phyloP scores from a whole-genome alignment of 2,113 vertebrate genomes.

The Progne subis region DNA sequence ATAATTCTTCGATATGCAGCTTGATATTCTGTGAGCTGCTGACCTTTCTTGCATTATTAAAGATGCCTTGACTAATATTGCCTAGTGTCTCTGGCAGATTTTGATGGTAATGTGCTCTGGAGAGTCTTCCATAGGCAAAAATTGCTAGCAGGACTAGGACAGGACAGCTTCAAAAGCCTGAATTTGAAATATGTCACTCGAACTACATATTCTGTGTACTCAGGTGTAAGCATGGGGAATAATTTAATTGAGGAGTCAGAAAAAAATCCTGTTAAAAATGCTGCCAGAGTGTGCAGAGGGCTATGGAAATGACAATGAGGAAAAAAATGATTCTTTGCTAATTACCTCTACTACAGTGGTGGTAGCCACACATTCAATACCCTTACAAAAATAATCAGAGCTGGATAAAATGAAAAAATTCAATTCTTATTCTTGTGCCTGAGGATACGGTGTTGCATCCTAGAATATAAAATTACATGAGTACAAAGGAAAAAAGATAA shows the following conservation, averaged over 20 bases:
- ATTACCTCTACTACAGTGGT: neutral
- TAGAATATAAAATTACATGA: neutral
- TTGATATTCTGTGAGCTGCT: slow-evolving; percentile 30
- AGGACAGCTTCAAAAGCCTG: neutral
- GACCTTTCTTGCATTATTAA: slow-evolving; percentile 68
- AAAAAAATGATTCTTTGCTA: neutral
- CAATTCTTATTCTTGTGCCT: neutral
- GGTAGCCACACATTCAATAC: neutral
- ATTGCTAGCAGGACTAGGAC: neutral
- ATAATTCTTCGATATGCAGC: neutral
- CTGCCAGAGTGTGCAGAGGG: neutral
- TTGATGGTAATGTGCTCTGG: slow-evolving; percentile 26
- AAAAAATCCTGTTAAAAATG: neutral
- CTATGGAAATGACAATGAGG: neutral
- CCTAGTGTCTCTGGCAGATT: slow-evolving; percentile 7
- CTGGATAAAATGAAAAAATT: neutral
- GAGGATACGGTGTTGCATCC: neutral
- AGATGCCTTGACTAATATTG: slow-evolving; percentile 45
- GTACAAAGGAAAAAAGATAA: neutral
- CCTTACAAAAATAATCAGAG: neutral
- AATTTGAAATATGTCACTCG: slow-evolving; percentile 16
- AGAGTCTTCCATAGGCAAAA: slow-evolving; percentile 6
- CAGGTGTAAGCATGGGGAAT: neutral
- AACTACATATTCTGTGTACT: neutral
- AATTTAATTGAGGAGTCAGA: neutral